Evolutionary conservation across 2,797 vertebrate species (phyloP), one percentile per base, ranked within the genome.

Genomic region (Rhinoraja longicauda): DNA sequence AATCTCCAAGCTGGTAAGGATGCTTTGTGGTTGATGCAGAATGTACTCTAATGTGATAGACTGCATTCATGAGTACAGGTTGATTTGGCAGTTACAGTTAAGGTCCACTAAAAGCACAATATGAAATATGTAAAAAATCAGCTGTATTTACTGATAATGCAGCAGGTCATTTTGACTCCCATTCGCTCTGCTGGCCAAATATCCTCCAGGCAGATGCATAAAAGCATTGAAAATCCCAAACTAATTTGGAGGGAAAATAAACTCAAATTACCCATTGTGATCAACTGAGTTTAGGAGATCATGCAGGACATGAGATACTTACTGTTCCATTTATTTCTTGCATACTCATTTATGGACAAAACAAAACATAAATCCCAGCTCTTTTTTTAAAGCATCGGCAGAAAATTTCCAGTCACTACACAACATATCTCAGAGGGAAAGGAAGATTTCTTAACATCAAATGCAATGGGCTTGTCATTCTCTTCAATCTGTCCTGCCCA

Each of bases 1-100:
- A 99, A 94, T 97, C 98, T 93, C 97, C 98, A 93, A 98, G 96
- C 94, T 98, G 97, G 99, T 99, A 97, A 96, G 94, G 29, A 82
- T 78, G 21, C 72, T 45, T 29, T 75, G 36, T 12, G 32, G 8
- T 26, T 91, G 36, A 53, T 26, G 70, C 4, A 73, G 39, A 73
- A 53, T 24, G 15, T 39, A 26, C 17, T 53, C 21, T 45, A 39
- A 91, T 13, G 15, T 53, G 24, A 29, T 12, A 1, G 64, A 13
- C 12, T 53, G 39, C 24, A 36, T 72, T 91, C 72, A 73, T 91
- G 45, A n/a, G 59, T 62, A 7, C 8, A 36, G 32, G 75, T 53
- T 75, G 13, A 4, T 72, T 72, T 53, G 1, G 24, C 90, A 57
- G 90, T 39, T 17, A 45, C 70, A 57, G 24, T 4, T 29, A 53